A percentile compares a stretch with the other conserved stretches of the same genome.
Evolutionary conservation across 2,113 vertebrate species (phyloP).

Genomic region (Tachysurus fulvidraco): DNA sequence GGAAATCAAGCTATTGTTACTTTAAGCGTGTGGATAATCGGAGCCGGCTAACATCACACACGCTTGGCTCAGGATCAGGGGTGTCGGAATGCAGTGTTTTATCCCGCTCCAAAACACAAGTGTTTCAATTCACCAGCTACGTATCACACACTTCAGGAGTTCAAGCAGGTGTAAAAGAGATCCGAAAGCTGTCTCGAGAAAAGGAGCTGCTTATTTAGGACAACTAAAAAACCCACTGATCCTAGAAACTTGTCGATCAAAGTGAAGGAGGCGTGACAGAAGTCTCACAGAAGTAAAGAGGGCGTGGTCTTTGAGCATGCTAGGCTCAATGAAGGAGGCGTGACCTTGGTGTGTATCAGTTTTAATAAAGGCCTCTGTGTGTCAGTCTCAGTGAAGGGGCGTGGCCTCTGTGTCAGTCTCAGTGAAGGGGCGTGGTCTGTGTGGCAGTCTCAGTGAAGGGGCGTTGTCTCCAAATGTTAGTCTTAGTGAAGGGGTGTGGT

Average conservation of each 20-base stretch:
- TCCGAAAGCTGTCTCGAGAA: background rate
- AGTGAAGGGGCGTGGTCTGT: background rate
- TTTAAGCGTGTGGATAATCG: slow-evolving; percentile 33
- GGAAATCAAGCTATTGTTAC: slow-evolving; percentile 28
- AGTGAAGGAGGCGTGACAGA: background rate
- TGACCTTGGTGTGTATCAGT: background rate
- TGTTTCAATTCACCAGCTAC: slow-evolving; percentile 11
- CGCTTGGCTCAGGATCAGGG: slow-evolving; percentile 20
- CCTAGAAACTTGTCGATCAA: background rate
- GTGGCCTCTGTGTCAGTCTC: background rate
- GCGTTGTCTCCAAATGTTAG: background rate
- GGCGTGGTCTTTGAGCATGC: background rate
- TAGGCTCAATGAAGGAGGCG: background rate
- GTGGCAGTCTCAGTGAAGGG: background rate
- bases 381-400: background rate
- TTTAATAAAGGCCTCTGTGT: background rate
- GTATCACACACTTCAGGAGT: background rate
- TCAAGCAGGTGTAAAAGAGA: background rate
- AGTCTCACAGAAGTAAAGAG: background rate
- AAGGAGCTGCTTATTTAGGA: too few species aligned
- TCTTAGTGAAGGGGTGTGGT: background rate
- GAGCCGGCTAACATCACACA: slow-evolving; percentile 16
- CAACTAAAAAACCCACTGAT: background rate
- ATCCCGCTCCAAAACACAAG: slow-evolving; percentile 4
- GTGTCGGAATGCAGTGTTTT: slow-evolving; percentile 21